Evolutionary conservation across 2,888 invertebrate genomes (phyloP).

Genomic region (Drymonia ruficornis): DNA sequence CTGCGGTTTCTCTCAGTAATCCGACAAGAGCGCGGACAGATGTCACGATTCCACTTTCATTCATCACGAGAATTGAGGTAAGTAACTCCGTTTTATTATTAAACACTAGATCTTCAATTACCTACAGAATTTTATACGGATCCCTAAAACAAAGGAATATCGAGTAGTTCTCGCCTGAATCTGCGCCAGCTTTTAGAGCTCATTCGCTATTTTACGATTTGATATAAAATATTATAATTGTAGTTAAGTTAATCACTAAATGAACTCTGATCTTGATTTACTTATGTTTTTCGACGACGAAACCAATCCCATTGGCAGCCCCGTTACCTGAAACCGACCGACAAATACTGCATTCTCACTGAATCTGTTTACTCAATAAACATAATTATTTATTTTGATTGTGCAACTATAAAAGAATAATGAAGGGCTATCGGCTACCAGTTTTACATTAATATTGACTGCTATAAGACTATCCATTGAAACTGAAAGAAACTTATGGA

Average conservation of each 20-base stretch:
- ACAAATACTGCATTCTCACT: background rate
- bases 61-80: slow-evolving; percentile 32
- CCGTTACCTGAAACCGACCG: slow-evolving; percentile 2
- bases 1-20: slow-evolving; percentile 46
- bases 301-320: background rate
- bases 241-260: no score
- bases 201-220: no score
- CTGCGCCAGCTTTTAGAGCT: no score
- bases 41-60: slow-evolving; percentile 59
- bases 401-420: background rate
- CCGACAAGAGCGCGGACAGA: slow-evolving; percentile 45
- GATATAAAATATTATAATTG: no score
- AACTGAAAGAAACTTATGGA: background rate
- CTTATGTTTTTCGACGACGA: background rate
- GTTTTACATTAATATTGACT: background rate
- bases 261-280: no score
- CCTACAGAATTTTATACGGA: no score
- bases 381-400: background rate
- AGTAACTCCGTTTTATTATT: background rate
- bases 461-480: no score
- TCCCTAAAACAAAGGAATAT: no score
- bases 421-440: background rate
- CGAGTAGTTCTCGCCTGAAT: no score
- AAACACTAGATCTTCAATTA: no score
- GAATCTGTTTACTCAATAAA: background rate